A percentile compares a stretch with the other conserved stretches of the same genome.
phyloP scores from a whole-genome alignment of 2,113 vertebrate genomes.

The Varanus salvator region DNA sequence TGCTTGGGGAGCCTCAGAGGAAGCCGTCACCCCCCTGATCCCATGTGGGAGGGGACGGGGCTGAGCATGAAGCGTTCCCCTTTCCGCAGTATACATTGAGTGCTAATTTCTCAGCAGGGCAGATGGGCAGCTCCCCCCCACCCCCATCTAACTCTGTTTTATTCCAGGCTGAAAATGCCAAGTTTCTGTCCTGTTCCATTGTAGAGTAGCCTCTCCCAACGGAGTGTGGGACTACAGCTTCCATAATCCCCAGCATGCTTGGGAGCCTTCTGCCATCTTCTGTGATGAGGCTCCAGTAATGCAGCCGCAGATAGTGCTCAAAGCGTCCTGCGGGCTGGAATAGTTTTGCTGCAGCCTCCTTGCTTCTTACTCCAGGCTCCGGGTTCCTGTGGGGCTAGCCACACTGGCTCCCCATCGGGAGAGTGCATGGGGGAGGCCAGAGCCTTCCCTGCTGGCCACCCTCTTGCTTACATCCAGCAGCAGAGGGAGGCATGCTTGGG shows the following conservation, averaged over 20 bases:
- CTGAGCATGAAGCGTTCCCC: neutral
- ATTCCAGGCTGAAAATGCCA: neutral
- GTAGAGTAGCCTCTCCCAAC: no score
- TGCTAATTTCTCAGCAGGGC: neutral
- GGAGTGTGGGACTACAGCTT: no score
- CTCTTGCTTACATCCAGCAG: neutral
- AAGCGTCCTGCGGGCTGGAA: neutral
- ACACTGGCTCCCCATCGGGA: no score
- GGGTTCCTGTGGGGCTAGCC: no score
- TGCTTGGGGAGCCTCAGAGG: neutral
- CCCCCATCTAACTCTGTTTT: neutral
- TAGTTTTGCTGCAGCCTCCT: neutral
- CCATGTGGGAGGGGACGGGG: no score
- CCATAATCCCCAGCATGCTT: no score
- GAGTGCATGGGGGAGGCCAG: no score
- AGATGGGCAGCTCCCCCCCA: neutral
- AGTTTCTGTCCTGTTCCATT: neutral
- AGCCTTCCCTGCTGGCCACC: no score
- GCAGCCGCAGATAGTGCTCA: no score
- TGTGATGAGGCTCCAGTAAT: no score
- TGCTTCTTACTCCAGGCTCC: no score
- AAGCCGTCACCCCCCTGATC: neutral
- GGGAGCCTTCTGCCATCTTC: neutral
- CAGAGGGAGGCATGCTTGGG: neutral
- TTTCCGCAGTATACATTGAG: neutral